Conservation (phyloP, 2,113 vertebrate species). For the Gopherus evgoodei region DNA sequence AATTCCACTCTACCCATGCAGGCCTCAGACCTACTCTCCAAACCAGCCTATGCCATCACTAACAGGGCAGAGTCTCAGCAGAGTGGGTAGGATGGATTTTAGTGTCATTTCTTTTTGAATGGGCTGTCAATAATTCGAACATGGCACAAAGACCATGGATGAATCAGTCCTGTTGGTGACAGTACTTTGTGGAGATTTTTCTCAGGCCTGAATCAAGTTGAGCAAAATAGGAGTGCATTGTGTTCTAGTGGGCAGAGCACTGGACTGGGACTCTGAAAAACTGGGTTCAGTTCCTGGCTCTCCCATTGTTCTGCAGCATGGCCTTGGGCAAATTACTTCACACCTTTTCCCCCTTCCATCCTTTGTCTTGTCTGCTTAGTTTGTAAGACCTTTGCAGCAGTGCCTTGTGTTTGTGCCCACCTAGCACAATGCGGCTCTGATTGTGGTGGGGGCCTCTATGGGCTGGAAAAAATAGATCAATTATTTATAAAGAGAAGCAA, state of each 20-base stretch:
- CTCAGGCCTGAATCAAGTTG: too few relatives aligned
- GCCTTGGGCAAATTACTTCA: neutral
- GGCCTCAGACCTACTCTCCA: neutral
- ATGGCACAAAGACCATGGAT: too few relatives aligned
- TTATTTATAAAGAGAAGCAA: neutral
- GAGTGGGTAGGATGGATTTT: neutral
- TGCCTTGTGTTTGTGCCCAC: neutral
- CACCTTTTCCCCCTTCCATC: neutral
- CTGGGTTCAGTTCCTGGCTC: neutral
- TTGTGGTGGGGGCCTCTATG: too few relatives aligned
- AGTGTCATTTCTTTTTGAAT: neutral
- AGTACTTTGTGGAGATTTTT: too few relatives aligned
- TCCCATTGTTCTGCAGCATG: neutral
- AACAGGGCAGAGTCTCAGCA: neutral
- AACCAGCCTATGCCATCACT: neutral
- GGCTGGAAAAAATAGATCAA: neutral
- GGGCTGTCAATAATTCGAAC: neutral
- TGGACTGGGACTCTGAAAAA: neutral
- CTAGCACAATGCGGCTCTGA: neutral
- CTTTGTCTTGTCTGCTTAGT: neutral
- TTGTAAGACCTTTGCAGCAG: neutral
- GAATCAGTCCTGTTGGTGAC: too few relatives aligned
- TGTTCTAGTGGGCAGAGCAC: neutral
- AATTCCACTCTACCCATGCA: neutral
- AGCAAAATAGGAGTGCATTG: neutral